These are phyloP conservation scores for Aleiodes sp. DNA, from an alignment of 1,140 invertebrate species.

Conservation along the genomic window DNA sequence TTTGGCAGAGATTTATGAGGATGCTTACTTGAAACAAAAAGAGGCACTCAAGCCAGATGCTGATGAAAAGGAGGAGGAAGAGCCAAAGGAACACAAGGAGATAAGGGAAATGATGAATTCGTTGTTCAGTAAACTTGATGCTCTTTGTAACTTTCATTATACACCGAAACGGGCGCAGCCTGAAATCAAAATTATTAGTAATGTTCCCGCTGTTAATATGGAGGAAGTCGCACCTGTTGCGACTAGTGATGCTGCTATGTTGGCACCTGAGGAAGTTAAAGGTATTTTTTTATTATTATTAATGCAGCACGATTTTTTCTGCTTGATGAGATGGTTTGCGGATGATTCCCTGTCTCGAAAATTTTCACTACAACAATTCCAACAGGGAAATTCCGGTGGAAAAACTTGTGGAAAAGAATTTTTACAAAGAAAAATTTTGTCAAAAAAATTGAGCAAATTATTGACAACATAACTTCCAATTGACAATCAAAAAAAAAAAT, in stretches of 20 bases:
- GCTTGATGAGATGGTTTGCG: neutral
- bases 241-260: slow-evolving; percentile 82
- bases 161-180: slow-evolving; percentile 86
- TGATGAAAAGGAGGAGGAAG: slow-evolving; percentile 67
- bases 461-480: too few relatives aligned
- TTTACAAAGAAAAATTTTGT: too few relatives aligned
- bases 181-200: slow-evolving; percentile 91
- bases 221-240: slow-evolving; percentile 95
- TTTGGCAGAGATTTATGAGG: slow-evolving; percentile 94
- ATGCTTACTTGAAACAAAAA: slow-evolving; percentile 88
- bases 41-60: slow-evolving; percentile 72
- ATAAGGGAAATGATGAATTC: slow-evolving; percentile 80
- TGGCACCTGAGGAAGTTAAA: slow-evolving; percentile 95
- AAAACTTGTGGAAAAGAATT: too few relatives aligned
- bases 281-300: slow-evolving; percentile 58
- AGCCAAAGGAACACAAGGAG: slow-evolving; percentile 77
- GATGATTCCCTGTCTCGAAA: too few relatives aligned
- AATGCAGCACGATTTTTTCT: neutral
- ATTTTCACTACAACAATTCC: too few relatives aligned
- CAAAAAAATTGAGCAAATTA: too few relatives aligned
- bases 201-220: slow-evolving; percentile 90
- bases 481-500: too few relatives aligned
- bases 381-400: too few relatives aligned
- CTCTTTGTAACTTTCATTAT: slow-evolving; percentile 93
- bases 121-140: slow-evolving; percentile 90